Percentiles rank a stretch among this genome's conserved stretches.
Evolutionary conservation across 2,888 invertebrate genomes (phyloP).

Genomic region (Drosophila kambysellisi): DNA sequence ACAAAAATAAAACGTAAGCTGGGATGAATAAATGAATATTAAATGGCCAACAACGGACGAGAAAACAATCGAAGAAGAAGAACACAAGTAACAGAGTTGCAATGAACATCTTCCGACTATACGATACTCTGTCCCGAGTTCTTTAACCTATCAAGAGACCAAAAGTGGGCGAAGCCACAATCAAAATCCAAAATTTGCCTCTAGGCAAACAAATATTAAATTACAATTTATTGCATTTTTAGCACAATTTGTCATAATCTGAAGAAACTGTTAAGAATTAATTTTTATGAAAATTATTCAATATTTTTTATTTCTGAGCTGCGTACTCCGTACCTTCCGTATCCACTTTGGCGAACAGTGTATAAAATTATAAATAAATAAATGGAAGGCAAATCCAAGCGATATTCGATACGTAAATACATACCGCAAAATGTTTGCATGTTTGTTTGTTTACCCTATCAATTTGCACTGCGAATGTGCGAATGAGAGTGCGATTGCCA

Average conservation of each 20-base stretch:
- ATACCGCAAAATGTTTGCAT: constrained; percentile 70
- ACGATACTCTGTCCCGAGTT: constrained; percentile 14
- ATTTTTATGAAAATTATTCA: neutral
- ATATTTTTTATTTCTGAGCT: neutral
- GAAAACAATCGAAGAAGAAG: constrained; percentile 28
- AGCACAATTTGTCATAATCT: neutral
- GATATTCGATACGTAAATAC: constrained; percentile 70
- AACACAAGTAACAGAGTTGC: constrained; percentile 27
- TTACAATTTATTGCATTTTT: neutral
- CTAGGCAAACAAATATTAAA: neutral
- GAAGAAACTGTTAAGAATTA: neutral
- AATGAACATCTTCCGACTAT: neutral
- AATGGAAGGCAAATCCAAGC: constrained; percentile 44
- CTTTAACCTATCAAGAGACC: neutral
- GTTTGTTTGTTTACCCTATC: constrained; percentile 65
- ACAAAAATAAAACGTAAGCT: constrained; percentile 70
- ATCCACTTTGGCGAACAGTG: neutral
- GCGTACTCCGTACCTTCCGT: neutral
- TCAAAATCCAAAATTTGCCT: neutral
- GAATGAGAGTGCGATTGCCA: constrained; percentile 28
- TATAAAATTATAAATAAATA: constrained; percentile 54
- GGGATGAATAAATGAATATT: constrained; percentile 79
- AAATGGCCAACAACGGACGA: constrained; percentile 59
- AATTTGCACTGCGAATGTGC: constrained; percentile 63
- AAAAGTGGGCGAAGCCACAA: neutral